phyloP scores from a whole-genome alignment of 2,888 invertebrate genomes.

The Drosophila neonasuta region DNA sequence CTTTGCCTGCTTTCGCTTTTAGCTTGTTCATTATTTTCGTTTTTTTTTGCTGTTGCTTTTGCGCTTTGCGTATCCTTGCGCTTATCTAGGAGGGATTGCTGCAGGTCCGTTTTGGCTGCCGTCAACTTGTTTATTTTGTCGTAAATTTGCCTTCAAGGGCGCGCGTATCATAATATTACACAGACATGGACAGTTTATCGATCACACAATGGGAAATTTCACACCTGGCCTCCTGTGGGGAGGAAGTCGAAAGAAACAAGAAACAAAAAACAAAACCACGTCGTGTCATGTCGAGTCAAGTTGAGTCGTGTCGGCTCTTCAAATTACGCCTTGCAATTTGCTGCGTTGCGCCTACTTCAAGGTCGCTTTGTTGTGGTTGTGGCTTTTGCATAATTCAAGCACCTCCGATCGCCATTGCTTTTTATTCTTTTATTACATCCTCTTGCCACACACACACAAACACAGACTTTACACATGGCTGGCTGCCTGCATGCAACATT shows the following conservation, averaged over 20 bases:
- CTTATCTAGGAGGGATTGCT: slow-evolving; percentile 56
- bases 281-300: slow-evolving; percentile 13
- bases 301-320: slow-evolving; percentile 23
- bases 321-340: slow-evolving; percentile 34
- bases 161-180: slow-evolving; percentile 47
- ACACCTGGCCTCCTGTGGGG: slow-evolving; percentile 54
- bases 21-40: neutral
- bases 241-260: neutral
- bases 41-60: neutral
- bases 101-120: slow-evolving; percentile 34
- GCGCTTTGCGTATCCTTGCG: slow-evolving; percentile 28
- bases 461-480: slow-evolving; percentile 57
- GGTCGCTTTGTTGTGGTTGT: slow-evolving; percentile 34
- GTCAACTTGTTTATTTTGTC: slow-evolving; percentile 73
- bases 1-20: slow-evolving; percentile 16
- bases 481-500: slow-evolving; percentile 55
- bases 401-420: slow-evolving; percentile 36
- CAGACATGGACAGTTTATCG: slow-evolving; percentile 62
- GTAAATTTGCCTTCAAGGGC: slow-evolving; percentile 72
- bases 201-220: slow-evolving; percentile 75
- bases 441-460: slow-evolving; percentile 52
- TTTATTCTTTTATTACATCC: slow-evolving; percentile 38
- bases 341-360: slow-evolving; percentile 43
- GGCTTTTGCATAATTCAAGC: slow-evolving; percentile 68
- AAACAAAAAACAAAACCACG: neutral